Conservation (phyloP, 2,888 invertebrate species). For the Drosophila nr. perissopoda region DNA sequence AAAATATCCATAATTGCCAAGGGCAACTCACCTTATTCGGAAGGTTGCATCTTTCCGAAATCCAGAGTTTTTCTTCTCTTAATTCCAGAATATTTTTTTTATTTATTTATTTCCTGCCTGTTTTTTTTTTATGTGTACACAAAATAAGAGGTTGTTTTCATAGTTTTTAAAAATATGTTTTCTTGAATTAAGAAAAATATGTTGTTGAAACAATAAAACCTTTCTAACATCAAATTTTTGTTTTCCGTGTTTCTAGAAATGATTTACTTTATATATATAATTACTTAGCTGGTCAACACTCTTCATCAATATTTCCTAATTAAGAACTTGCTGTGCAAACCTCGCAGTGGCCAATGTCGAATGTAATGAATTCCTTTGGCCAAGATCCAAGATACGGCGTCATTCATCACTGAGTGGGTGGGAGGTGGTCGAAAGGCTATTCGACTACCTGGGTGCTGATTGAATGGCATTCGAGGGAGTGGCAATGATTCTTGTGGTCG, state of each 20-base stretch:
- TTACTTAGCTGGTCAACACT: neutral
- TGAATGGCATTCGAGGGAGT: conserved; percentile 49
- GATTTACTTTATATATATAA: neutral
- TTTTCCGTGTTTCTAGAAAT: neutral
- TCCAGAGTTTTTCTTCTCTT: neutral
- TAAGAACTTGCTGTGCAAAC: conserved; percentile 8
- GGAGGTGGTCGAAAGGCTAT: conserved; percentile 36
- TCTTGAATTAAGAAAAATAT: neutral
- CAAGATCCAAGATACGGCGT: conserved; percentile 58
- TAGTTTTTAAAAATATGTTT: neutral
- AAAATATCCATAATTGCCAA: neutral
- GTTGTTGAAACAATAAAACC: neutral
- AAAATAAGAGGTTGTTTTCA: neutral
- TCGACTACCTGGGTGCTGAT: conserved; percentile 52
- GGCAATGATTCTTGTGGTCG: conserved; percentile 44
- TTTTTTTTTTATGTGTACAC: no score
- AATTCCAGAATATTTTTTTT: no score
- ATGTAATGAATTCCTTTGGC: conserved; percentile 57
- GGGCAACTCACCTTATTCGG: no score
- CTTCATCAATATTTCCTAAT: neutral
- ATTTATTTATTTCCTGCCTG: no score
- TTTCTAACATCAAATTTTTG: neutral
- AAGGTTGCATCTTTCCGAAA: no score
- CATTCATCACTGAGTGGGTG: conserved; percentile 68
- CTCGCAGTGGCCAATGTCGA: conserved; percentile 44